Conservation (phyloP, 1,140 invertebrate species). For the Habropoda laboriosa region DNA sequence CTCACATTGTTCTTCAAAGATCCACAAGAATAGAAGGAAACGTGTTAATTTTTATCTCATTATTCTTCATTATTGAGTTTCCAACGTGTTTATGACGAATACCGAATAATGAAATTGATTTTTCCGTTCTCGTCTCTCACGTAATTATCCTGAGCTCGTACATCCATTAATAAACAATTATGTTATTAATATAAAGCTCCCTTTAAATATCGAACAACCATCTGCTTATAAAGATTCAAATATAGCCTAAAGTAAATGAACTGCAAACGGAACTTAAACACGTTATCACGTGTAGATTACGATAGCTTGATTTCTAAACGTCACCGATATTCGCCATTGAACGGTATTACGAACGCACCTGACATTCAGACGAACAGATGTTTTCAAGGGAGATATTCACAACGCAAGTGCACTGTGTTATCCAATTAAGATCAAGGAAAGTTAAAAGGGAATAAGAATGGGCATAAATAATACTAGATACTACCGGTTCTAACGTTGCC, state of each 20-base stretch:
- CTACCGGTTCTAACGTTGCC: conserved; percentile 4
- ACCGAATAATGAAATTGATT: conserved; percentile 16
- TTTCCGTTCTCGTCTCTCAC: conserved; percentile 7
- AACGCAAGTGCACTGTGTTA: not conserved
- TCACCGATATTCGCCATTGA: conserved; percentile 35
- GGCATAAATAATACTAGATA: conserved; percentile 30
- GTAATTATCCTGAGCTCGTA: conserved; percentile 14
- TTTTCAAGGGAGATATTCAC: not conserved
- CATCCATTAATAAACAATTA: conserved; percentile 8
- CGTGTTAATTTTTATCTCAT: not conserved
- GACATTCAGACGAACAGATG: conserved; percentile 8
- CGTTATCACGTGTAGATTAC: conserved; percentile 37
- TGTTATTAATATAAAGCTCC: not conserved
- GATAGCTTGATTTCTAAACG: conserved; percentile 26
- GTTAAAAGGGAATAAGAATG: conserved; percentile 8
- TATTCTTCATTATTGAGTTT: not conserved
- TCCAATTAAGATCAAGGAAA: not conserved
- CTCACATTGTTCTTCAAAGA: not conserved
- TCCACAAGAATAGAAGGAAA: not conserved
- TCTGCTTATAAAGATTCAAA: conserved; percentile 20
- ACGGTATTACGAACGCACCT: conserved; percentile 45
- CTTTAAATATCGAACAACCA: not conserved
- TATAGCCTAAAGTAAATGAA: not conserved
- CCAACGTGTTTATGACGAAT: not conserved
- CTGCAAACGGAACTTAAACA: conserved; percentile 16